Percentiles rank a stretch among this genome's conserved stretches.
Conservation (phyloP, 2,113 vertebrate species). For the Cyprinodon variegatus region DNA sequence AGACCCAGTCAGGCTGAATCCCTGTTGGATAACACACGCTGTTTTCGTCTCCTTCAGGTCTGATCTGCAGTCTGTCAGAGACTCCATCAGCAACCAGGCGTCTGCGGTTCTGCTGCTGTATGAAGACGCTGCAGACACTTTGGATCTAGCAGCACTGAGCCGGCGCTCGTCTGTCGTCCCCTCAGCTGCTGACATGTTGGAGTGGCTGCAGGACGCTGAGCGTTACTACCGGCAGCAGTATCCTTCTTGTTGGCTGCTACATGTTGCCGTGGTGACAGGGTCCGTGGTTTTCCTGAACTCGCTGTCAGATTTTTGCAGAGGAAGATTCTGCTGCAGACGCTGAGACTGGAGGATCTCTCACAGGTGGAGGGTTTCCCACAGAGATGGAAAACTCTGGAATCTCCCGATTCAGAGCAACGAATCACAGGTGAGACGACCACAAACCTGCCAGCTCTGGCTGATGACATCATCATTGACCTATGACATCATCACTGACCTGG, state of each 20-base stretch:
- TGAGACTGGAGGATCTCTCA: constrained; percentile 71
- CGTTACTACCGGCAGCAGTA: constrained; percentile 85
- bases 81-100: constrained; percentile 78
- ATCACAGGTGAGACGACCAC: constrained; percentile 79
- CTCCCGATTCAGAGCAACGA: constrained; percentile 57
- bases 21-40: background rate
- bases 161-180: constrained; percentile 77
- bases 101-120: constrained; percentile 76
- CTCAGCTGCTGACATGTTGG: constrained; percentile 87
- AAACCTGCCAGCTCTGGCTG: too few species aligned
- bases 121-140: constrained; percentile 64
- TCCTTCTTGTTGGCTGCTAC: constrained; percentile 69
- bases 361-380: constrained; percentile 78
- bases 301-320: constrained; percentile 82
- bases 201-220: constrained; percentile 89
- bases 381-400: constrained; percentile 82
- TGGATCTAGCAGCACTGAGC: constrained; percentile 64
- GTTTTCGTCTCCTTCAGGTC: constrained; percentile 61
- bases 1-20: background rate
- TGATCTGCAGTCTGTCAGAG: constrained; percentile 79
- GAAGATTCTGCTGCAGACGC: constrained; percentile 77
- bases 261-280: background rate
- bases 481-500: background rate
- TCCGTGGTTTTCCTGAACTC: constrained; percentile 44
- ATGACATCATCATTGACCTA: background rate